Evolutionary conservation across 2,888 invertebrate genomes (phyloP), one percentile per base, ranked within the genome.

Genomic region (Sepiola atlantica): DNA sequence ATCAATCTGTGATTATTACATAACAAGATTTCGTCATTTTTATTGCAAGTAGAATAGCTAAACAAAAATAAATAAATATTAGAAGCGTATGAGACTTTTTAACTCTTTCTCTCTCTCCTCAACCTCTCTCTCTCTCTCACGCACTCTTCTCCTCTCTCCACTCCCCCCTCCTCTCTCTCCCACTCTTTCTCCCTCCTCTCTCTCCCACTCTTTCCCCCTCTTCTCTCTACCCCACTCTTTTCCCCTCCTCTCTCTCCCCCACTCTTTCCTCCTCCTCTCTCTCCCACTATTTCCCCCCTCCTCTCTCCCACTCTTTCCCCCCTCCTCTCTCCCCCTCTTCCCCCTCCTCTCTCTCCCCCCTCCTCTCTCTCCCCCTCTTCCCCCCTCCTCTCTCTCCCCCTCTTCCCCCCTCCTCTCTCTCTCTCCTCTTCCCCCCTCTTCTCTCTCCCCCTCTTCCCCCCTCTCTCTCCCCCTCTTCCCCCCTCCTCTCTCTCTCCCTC

Each of bases 61-160:
- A 45, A 8, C 45, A 45, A 45, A 45, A 45, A 45, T 45, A 45
- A 2, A 45, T 45, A 45, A 45, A 45, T 45, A n/a, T n/a, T n/a
- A n/a, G n/a, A n/a, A n/a, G n/a, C n/a, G n/a, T n/a, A n/a, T n/a
- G n/a, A n/a, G n/a, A n/a, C n/a, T n/a, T n/a, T 28, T 28, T 24
- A 45, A 0, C 24, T 6, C 12, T 10, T 28, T 4, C 28, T 28
- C 28, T 10, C 6, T 28, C 12, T n/a, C 2, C 10, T 12, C 28
- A 0, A 24, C 28, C 24, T 6, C 45, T 45, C 45, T 28, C 6
- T 61, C 10, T 28, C 3, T 28, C 12, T 12, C 24, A 2, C 21
- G 0, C 0, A 16, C 8, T 6, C n/a, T n/a, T n/a, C n/a, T 6
- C n/a, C 14, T 16, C n/a, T n/a, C n/a, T n/a, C 1, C 18, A 16